Evolutionary conservation across 2,113 vertebrate species (phyloP).

Genomic region (Rhabdomys dilectus): DNA sequence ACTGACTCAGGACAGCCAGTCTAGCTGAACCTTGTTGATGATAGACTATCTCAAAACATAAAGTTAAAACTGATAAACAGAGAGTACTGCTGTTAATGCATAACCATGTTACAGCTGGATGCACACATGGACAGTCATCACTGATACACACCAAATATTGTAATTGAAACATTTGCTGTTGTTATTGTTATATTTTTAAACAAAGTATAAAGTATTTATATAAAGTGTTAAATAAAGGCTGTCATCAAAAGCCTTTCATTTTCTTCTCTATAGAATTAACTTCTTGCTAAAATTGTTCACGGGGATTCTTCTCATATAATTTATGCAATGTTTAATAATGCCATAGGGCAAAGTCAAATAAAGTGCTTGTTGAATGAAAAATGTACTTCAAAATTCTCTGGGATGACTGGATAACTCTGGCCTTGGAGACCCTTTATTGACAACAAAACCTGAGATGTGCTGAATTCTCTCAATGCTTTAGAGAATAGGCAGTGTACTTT

Average conservation of each 20-base stretch:
- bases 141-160: too few species aligned
- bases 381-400: background rate
- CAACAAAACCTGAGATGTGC: background rate
- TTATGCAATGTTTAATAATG: background rate
- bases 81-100: background rate
- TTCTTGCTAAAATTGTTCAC: background rate
- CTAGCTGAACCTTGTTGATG: background rate
- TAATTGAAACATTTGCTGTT: background rate
- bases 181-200: background rate
- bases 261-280: background rate
- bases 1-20: background rate
- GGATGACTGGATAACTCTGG: background rate
- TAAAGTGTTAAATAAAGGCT: too few species aligned
- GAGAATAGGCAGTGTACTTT: background rate
- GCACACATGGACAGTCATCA: background rate
- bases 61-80: background rate
- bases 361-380: background rate
- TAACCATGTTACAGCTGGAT: background rate
- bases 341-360: background rate
- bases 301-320: background rate
- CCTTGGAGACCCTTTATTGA: background rate
- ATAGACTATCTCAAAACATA: background rate
- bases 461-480: background rate
- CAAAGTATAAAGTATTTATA: too few species aligned
- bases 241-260: background rate